These are phyloP conservation scores for Actenoides hombroni DNA, from an alignment of 2,113 vertebrate genomes.

Conservation along the genomic window DNA sequence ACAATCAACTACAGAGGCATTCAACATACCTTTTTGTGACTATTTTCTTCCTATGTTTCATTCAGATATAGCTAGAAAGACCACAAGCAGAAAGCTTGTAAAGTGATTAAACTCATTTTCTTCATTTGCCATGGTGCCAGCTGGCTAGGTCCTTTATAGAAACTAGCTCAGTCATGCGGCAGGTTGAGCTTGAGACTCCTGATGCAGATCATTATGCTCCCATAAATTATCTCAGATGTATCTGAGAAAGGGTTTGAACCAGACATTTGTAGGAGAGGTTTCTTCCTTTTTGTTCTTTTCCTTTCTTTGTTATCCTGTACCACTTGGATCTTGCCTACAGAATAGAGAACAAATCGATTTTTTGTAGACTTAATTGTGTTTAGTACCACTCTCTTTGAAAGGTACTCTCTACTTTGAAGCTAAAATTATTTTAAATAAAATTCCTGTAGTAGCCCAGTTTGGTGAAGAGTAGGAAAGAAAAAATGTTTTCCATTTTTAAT, in stretches of 20 bases:
- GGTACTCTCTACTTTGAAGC: not conserved
- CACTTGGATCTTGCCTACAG: not conserved
- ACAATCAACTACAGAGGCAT: conserved; percentile 71
- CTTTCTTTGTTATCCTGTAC: not conserved
- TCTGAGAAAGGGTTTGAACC: conserved; percentile 43
- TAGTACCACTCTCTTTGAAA: not conserved
- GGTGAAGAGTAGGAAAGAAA: not conserved
- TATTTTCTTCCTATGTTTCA: conserved; percentile 64
- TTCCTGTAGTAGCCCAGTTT: not conserved
- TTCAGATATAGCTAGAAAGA: conserved; percentile 76
- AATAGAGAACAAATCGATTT: not conserved
- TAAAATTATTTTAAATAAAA: not conserved
- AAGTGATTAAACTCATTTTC: conserved; percentile 87
- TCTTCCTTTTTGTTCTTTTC: not conserved
- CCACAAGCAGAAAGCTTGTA: conserved; percentile 72
- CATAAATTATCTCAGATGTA: conserved; percentile 72
- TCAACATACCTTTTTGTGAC: conserved; percentile 73
- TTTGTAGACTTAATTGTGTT: not conserved
- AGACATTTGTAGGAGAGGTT: conserved; percentile 15
- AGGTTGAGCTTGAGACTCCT: conserved; percentile 73
- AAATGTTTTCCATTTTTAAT: not conserved
- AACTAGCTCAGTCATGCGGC: conserved; percentile 76
- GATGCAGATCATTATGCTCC: conserved; percentile 75
- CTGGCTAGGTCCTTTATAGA: conserved; percentile 80
- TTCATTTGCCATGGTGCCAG: conserved; percentile 83